Base-by-base conservation (phyloP, 2,888 invertebrate genomes). In the Dichetophora obliterata region DNA sequence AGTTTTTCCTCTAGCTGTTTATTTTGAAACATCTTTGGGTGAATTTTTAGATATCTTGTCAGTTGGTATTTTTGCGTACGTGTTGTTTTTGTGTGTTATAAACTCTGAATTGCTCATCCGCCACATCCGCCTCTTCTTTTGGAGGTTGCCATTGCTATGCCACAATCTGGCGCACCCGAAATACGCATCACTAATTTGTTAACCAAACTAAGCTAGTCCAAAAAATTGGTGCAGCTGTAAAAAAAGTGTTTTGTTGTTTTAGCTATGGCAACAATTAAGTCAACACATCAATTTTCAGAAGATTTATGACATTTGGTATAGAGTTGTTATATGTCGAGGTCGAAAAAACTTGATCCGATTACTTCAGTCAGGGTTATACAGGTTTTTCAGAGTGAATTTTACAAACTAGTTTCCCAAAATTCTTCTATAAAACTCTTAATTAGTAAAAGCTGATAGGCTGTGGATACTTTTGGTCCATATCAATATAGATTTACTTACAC, bases 101-200 rank as follows among this genome's bases (percentile, higher is more conserved):
- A 59, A 71, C 57, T 22, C 34, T 37, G 11, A 57, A 52, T 37
- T 37, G 19, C 68, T 27, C 68, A 68, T 48, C 57, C 57, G 71
- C 69, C 75, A 70, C 75, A 61, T 69, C 61, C 75, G 75, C 69
- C 68, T 75, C 70, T 75, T 75, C 52, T 31, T 31, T 69, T 57
- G 43, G 31, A 19, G 19, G 19, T 37, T 50, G 34, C 66, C 59
- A 50, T 37, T 37, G 66, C 66, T 34, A 68, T 66, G 70, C 75
- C 75, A 50, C 75, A 75, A 70, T 63, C 61, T 75, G 75, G 75
- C 54, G 70, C 63, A 75, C 59, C 69, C 61, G 43, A 72, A 72
- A 61, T 59, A n/a, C 34, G 27, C 54, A n/a, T n/a, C 54, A 54
- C 34, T 34, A 65, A 65, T 19, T 70, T 31, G 27, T 19, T 16